Conservation (phyloP, 1,140 invertebrate genomes). For the Saxidomus purpurata region DNA sequence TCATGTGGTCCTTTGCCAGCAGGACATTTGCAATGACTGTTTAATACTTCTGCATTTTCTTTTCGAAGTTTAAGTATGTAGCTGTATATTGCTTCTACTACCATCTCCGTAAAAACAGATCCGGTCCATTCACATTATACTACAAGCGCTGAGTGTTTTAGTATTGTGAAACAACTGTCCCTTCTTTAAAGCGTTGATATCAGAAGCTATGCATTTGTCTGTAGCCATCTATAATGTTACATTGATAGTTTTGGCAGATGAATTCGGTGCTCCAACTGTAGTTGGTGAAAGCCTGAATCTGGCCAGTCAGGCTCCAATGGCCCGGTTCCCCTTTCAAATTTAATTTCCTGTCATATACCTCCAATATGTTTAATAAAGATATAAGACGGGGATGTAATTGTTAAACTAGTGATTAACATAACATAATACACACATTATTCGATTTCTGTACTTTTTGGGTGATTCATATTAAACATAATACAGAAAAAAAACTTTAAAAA, state of each 20-base stretch:
- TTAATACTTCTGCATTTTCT: neutral
- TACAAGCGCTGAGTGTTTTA: neutral
- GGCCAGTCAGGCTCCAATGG: neutral
- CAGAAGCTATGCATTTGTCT: neutral
- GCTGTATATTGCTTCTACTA: neutral
- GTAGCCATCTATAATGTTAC: neutral
- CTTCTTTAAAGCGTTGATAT: neutral
- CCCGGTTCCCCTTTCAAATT: neutral
- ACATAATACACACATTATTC: no score
- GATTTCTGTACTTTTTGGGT: no score
- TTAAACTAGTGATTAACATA: no score
- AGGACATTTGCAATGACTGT: neutral
- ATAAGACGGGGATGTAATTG: no score
- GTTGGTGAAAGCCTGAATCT: neutral
- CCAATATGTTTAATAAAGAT: no score
- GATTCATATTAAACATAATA: no score
- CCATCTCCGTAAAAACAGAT: neutral
- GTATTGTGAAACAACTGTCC: neutral
- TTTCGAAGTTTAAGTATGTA: neutral
- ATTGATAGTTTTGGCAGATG: neutral
- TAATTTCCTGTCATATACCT: neutral
- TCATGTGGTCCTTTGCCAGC: slow-evolving; percentile 21
- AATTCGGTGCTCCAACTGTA: neutral
- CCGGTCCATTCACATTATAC: neutral
- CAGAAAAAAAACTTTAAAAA: no score